Evolutionary conservation across 37 sponge, comb jelly and placozoan genomes (phyloP), one percentile per base, ranked within the genome.

Genomic region (Oopsacas minuta): DNA sequence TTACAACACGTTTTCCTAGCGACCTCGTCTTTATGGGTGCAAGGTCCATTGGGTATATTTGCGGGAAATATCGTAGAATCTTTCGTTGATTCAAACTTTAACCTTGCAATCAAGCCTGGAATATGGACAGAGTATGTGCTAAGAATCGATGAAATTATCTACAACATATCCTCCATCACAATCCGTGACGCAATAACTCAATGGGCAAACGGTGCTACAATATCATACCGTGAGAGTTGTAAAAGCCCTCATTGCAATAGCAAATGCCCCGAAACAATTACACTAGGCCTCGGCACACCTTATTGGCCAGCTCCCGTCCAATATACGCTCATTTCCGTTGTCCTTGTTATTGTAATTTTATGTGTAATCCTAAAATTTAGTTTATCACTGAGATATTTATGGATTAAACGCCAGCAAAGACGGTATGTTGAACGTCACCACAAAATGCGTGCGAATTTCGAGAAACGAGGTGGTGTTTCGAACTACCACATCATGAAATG

Each of bases 11-110:
- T 90, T 42, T 90, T 87, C 35, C 85, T 94, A 3, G 92, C 91
- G 25, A 90, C 92, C n/a, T 92, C 92, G 12, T 82, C 89, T 35
- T 89, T 94, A 15, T 90, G 94, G 90, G 89, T 37, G 1, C n/a
- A 86, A 1, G 82, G 23, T 52, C 75, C 75, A 12, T 61, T 61
- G 32, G 75, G 75, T 61, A 32, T 61, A 61, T 61, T 61, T 34
- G 75, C 75, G 28, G 75, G 5, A n/a, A 61, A 10, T 25, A 61
- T 61, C 5, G 28, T 3, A 20, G 75, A 61, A 61, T 5, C 22
- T 32, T 61, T 32, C 75, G 30, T 61, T n/a, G 28, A 61, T 61
- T 61, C 75, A 25, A 3, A 25, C 7, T 61, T 61, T 61, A 25
- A 10, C 30, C 7, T 61, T 3, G 30, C 75, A 20, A n/a, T 61